These are phyloP conservation scores for Psilanteris sp. DNA, from an alignment of 1,140 invertebrate species.

Conservation along the genomic window DNA sequence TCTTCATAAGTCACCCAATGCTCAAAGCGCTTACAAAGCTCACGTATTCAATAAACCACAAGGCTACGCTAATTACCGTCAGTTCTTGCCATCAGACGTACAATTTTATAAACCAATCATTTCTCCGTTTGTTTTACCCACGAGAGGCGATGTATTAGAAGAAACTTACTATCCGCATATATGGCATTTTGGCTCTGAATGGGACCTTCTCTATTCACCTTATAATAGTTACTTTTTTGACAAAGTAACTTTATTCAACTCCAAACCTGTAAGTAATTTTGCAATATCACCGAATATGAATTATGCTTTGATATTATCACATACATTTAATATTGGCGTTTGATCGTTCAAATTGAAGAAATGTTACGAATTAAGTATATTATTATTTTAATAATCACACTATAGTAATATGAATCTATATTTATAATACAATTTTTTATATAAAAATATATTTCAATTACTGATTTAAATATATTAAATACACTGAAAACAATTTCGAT, in stretches of 20 bases:
- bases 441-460: too few relatives aligned
- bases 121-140: slow-evolving; percentile 65
- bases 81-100: slow-evolving; percentile 47
- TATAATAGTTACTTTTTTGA: slow-evolving; percentile 61
- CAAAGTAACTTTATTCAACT: slow-evolving; percentile 65
- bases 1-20: slow-evolving; percentile 14
- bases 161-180: slow-evolving; percentile 48
- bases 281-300: too few relatives aligned
- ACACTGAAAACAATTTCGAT: too few relatives aligned
- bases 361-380: too few relatives aligned
- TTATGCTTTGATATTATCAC: too few relatives aligned
- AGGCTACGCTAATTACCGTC: slow-evolving; percentile 56
- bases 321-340: too few relatives aligned
- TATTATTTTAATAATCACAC: too few relatives aligned
- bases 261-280: slow-evolving; percentile 68
- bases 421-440: too few relatives aligned
- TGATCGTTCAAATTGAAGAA: too few relatives aligned
- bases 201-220: slow-evolving; percentile 64
- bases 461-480: too few relatives aligned
- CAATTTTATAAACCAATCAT: slow-evolving; percentile 67
- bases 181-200: slow-evolving; percentile 66
- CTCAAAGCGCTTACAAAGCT: slow-evolving; percentile 41
- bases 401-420: too few relatives aligned
- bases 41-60: slow-evolving; percentile 60
- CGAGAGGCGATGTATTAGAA: slow-evolving; percentile 38